Percentiles rank a stretch among this genome's conserved stretches.
Conservation (phyloP, 2,888 invertebrate species). For the Loripinus fragilis region DNA sequence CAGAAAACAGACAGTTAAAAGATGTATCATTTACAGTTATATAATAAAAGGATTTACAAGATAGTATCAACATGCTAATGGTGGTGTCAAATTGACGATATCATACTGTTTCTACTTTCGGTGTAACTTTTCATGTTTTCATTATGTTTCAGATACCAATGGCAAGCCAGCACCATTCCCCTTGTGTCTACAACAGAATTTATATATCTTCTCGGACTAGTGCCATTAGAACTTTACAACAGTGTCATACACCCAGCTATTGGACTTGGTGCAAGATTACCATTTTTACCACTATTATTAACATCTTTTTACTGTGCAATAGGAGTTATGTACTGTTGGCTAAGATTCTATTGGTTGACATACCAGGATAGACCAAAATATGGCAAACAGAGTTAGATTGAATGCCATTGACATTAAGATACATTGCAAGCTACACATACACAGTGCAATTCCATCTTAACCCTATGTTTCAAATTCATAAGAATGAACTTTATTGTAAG, state of each 20-base stretch:
- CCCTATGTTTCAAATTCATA: too few relatives aligned
- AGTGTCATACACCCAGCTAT: slow-evolving; percentile 83
- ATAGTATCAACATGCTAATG: too few relatives aligned
- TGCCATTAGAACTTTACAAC: slow-evolving; percentile 89
- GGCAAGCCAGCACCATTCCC: slow-evolving; percentile 73
- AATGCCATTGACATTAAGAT: too few relatives aligned
- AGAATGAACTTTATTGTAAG: too few relatives aligned
- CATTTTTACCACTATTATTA: slow-evolving; percentile 96
- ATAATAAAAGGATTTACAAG: too few relatives aligned
- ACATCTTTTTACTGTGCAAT: slow-evolving; percentile 95
- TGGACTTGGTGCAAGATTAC: slow-evolving; percentile 86
- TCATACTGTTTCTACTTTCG: too few relatives aligned
- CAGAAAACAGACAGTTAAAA: too few relatives aligned
- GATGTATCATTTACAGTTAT: too few relatives aligned
- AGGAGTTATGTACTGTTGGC: slow-evolving; percentile 90
- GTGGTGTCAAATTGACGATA: too few relatives aligned
- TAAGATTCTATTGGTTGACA: slow-evolving; percentile 74
- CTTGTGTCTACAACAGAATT: slow-evolving; percentile 84
- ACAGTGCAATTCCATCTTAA: too few relatives aligned
- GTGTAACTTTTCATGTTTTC: too few relatives aligned
- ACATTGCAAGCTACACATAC: too few relatives aligned
- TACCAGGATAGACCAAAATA: slow-evolving; percentile 46
- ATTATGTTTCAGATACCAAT: slow-evolving; percentile 57
- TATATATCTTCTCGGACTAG: slow-evolving; percentile 88
- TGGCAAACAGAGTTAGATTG: slow-evolving; percentile 41